Percentiles rank a stretch among this genome's conserved stretches.
These are phyloP conservation scores for Anthopleura xanthogrammica DNA, from an alignment of 92 coral and sea anemone genomes.

Conservation along the genomic window DNA sequence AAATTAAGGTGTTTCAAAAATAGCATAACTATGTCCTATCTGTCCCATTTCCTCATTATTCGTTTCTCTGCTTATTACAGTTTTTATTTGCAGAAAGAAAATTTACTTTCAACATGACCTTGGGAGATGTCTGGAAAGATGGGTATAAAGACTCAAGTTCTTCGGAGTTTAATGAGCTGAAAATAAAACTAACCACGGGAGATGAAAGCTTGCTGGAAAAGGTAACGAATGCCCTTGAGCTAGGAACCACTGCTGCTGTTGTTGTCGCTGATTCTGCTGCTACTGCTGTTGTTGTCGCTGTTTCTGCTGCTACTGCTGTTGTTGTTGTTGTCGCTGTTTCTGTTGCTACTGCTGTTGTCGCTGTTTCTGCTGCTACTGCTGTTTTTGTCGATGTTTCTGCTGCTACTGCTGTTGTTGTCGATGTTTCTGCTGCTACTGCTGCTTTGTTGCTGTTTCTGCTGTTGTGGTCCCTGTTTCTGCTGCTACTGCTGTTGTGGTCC, in stretches of 20 bases:
- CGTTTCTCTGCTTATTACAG: not conserved
- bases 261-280: not conserved
- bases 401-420: too few relatives aligned
- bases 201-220: conserved; percentile 2
- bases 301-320: not conserved
- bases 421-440: too few relatives aligned
- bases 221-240: not conserved
- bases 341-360: not conserved
- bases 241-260: not conserved
- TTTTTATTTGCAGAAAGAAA: not conserved
- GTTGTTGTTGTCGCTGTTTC: too few relatives aligned
- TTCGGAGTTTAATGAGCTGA: not conserved
- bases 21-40: too few relatives aligned
- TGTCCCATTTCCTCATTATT: not conserved
- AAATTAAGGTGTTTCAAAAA: too few relatives aligned
- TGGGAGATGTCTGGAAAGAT: conserved; percentile 7
- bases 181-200: not conserved
- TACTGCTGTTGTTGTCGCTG: not conserved
- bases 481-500: too few relatives aligned
- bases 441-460: too few relatives aligned
- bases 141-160: not conserved
- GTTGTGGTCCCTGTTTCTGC: too few relatives aligned
- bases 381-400: too few relatives aligned
- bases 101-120: conserved; percentile 7
- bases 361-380: too few relatives aligned